Evolutionary conservation across 1,140 invertebrate genomes (phyloP).

Genomic region (Diachasmimorpha longicaudata): DNA sequence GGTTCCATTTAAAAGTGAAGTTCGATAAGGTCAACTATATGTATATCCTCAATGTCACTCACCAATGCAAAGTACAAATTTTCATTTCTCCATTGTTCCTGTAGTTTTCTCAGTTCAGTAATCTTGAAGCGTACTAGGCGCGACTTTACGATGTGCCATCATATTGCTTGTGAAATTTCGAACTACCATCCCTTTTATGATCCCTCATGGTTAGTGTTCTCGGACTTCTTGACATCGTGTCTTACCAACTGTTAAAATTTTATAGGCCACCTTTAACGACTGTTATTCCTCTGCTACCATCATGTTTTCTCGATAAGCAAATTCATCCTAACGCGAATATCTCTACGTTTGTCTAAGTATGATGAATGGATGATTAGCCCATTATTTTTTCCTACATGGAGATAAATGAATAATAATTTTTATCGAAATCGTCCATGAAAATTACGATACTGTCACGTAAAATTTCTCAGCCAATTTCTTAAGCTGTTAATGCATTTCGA

Average conservation of each 20-base stretch:
- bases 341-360: no score
- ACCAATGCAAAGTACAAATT: background rate
- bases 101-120: background rate
- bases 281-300: background rate
- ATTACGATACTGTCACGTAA: no score
- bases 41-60: background rate
- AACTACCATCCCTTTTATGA: conserved; percentile 13
- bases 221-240: conserved; percentile 4
- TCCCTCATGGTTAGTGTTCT: conserved; percentile 10
- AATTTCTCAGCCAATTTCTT: no score
- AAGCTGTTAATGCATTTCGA: no score
- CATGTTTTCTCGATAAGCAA: background rate
- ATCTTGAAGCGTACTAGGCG: background rate
- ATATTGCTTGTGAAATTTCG: conserved; percentile 28
- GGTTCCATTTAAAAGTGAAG: no score
- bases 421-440: no score
- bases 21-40: no score
- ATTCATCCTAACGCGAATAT: background rate
- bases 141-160: conserved; percentile 21
- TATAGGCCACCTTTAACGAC: background rate
- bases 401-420: no score
- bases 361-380: no score
- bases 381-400: no score
- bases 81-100: background rate
- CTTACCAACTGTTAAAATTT: conserved; percentile 7